phyloP scores from a whole-genome alignment of 2,797 vertebrate species.

The Onychomys arenicola region DNA sequence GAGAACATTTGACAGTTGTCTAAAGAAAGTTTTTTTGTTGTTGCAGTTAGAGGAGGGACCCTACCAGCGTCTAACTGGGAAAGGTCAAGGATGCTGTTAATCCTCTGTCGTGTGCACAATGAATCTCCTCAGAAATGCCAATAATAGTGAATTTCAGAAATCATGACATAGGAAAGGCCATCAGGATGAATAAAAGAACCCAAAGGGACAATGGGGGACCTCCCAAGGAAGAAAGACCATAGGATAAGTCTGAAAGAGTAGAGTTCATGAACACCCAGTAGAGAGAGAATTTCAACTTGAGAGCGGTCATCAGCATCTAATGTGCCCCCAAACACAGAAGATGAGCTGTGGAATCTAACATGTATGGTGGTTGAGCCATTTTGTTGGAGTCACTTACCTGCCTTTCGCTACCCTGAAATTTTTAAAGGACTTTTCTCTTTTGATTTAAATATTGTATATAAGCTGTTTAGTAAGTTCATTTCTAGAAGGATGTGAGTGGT shows the following conservation, averaged over 20 bases:
- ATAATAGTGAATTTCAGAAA: not conserved
- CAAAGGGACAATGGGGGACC: not conserved
- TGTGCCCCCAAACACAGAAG: not conserved
- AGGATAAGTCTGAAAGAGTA: not conserved
- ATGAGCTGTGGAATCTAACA: not conserved
- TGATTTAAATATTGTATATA: not conserved
- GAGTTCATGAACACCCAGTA: not conserved
- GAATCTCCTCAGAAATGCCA: not conserved
- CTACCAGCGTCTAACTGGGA: not conserved
- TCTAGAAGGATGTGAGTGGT: not conserved
- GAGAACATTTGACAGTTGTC: not conserved
- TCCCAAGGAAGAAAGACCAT: not conserved
- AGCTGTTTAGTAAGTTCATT: not conserved
- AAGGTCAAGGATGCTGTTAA: not conserved
- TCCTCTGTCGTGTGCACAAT: not conserved
- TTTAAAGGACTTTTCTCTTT: constrained; percentile 13
- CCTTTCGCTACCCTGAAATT: not conserved
- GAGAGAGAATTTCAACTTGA: constrained; percentile 9
- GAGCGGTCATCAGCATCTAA: not conserved
- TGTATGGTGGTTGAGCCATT: not conserved
- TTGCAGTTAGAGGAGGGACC: not conserved
- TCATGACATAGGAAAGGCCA: not conserved
- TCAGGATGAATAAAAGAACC: not conserved
- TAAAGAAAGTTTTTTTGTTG: not conserved
- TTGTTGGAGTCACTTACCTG: not conserved